Percentiles rank a stretch among this genome's conserved stretches.
Evolutionary conservation across 2,888 invertebrate species (phyloP).

Genomic region (Mesorhabditis spiculigera): DNA sequence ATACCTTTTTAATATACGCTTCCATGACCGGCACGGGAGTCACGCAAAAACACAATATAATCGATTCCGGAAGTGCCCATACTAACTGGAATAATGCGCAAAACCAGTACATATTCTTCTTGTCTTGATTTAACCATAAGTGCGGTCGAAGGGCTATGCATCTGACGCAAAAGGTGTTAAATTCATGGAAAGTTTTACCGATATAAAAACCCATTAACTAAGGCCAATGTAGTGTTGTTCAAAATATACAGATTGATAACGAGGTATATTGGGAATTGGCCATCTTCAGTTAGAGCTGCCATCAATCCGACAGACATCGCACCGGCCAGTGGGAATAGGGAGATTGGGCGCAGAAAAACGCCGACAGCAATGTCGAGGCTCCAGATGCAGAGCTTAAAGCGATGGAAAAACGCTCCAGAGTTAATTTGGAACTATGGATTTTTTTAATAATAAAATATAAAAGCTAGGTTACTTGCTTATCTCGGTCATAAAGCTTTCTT

Average conservation of each 20-base stretch:
- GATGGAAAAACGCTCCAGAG: no score
- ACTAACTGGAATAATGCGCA: neutral
- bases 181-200: neutral
- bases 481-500: no score
- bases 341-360: constrained; percentile 1
- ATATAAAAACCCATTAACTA: neutral
- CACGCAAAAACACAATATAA: neutral
- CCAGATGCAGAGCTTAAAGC: neutral
- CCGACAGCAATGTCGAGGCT: neutral
- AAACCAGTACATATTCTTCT: neutral
- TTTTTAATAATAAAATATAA: no score
- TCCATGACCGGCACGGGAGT: neutral
- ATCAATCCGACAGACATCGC: neutral
- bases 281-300: neutral
- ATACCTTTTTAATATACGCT: neutral
- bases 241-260: neutral
- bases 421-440: no score
- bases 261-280: no score
- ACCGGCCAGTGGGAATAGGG: neutral
- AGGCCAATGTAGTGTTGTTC: neutral
- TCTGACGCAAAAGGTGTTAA: neutral
- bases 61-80: neutral
- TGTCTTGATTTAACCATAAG: neutral
- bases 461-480: no score
- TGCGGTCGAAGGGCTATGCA: neutral